phyloP scores from a whole-genome alignment of 2,113 vertebrate genomes.

The Myiozetetes cayanensis region DNA sequence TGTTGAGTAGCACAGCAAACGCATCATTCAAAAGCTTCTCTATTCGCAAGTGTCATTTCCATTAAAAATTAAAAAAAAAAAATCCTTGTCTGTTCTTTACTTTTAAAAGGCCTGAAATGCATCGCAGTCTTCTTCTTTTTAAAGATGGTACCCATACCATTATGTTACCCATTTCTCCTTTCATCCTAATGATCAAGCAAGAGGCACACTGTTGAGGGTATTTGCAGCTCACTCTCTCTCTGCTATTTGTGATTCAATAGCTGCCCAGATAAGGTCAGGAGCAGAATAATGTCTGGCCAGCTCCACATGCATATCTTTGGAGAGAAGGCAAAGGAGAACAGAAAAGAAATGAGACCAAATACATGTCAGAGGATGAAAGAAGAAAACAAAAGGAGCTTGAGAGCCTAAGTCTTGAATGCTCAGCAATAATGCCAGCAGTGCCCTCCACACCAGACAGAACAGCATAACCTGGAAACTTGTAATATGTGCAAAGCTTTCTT shows the following conservation, averaged over 20 bases:
- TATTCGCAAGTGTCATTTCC: neutral
- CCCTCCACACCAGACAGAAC: neutral
- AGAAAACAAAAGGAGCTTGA: neutral
- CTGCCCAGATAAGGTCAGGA: neutral
- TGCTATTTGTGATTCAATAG: neutral
- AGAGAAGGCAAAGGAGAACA: neutral
- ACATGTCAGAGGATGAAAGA: neutral
- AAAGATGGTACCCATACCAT: neutral
- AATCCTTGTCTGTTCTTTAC: neutral
- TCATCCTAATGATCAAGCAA: neutral
- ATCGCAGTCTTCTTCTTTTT: neutral
- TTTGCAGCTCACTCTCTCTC: accelerated
- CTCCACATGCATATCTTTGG: neutral
- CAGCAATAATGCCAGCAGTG: neutral
- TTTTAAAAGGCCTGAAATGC: neutral
- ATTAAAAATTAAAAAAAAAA: neutral
- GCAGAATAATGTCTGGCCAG: neutral
- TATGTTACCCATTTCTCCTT: neutral
- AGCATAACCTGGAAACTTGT: neutral
- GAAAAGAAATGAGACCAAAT: neutral
- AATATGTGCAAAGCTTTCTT: neutral
- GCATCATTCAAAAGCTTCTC: neutral
- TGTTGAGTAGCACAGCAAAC: neutral
- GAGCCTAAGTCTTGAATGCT: neutral
- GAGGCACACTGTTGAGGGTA: neutral